Percentiles rank a stretch among this genome's conserved stretches.
Evolutionary conservation across 2,113 vertebrate species (phyloP).

Genomic region (Cavia porcellus): DNA sequence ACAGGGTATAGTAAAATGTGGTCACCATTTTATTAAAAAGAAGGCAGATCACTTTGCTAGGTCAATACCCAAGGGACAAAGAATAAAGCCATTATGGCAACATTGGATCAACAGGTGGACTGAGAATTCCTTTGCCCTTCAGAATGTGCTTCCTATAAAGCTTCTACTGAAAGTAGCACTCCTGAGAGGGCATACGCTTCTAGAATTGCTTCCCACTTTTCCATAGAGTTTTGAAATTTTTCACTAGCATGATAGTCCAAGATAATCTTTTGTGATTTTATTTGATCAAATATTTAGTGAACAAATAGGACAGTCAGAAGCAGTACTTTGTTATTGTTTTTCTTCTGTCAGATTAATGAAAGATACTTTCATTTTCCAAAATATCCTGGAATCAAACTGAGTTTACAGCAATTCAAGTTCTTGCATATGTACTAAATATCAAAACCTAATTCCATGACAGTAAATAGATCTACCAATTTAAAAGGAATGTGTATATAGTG

Average conservation of each 20-base stretch:
- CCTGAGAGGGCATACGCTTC: background rate
- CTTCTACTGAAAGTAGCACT: background rate
- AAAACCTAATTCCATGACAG: background rate
- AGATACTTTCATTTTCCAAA: background rate
- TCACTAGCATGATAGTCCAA: background rate
- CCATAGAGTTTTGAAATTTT: background rate
- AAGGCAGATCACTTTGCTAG: too few relatives aligned
- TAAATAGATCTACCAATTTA: background rate
- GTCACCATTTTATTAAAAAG: too few relatives aligned
- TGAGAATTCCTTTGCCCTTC: too few relatives aligned
- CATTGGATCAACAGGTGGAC: too few relatives aligned
- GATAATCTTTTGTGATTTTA: background rate
- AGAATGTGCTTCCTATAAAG: too few relatives aligned
- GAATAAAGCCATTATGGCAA: too few relatives aligned
- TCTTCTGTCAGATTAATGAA: background rate
- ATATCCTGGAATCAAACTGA: background rate
- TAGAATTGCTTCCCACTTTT: background rate
- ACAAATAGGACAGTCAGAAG: background rate
- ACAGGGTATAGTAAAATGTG: too few relatives aligned
- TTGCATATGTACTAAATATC: background rate
- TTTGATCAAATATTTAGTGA: background rate
- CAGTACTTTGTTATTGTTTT: too few relatives aligned
- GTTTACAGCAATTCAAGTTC: background rate
- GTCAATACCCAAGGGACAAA: too few relatives aligned
- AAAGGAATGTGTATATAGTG: background rate